Conservation (phyloP, 1,140 invertebrate species). For the Oscheius sp. region DNA sequence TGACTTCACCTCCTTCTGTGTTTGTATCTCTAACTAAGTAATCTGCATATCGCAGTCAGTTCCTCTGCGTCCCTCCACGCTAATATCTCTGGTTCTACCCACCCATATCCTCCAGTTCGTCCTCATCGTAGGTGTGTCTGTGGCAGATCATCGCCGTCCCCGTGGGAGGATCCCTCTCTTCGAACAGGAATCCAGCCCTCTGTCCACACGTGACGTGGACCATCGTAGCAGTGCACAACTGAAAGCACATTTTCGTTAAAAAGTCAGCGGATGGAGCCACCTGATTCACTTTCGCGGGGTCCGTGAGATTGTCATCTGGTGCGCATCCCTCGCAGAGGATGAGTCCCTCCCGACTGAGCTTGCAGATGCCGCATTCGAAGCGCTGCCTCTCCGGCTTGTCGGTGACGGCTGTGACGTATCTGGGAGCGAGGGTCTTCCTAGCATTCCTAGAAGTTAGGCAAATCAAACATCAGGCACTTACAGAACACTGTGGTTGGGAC, state of each 20-base stretch:
- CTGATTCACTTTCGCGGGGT: background rate
- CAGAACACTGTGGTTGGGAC: background rate
- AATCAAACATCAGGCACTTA: background rate
- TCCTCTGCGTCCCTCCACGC: no score
- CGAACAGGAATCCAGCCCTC: conserved; percentile 19
- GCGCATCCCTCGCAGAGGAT: conserved; percentile 21
- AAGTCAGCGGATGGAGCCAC: background rate
- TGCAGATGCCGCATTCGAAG: conserved; percentile 17
- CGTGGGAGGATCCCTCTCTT: conserved; percentile 26
- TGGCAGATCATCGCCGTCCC: conserved; percentile 19
- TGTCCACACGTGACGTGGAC: conserved; percentile 34
- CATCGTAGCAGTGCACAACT: background rate
- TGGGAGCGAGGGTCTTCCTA: background rate
- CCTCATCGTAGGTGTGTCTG: conserved; percentile 12
- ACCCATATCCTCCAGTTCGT: background rate
- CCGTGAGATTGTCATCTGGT: background rate
- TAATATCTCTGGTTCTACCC: background rate
- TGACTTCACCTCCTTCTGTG: background rate
- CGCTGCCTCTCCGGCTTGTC: background rate
- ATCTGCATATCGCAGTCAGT: no score
- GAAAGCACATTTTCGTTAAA: background rate
- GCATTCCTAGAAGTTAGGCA: background rate
- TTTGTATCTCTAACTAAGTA: background rate
- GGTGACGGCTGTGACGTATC: background rate
- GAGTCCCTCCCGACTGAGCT: conserved; percentile 18